These are phyloP conservation scores for Takifugu rubripes DNA, from an alignment of 2,797 vertebrate genomes.

Conservation along the genomic window DNA sequence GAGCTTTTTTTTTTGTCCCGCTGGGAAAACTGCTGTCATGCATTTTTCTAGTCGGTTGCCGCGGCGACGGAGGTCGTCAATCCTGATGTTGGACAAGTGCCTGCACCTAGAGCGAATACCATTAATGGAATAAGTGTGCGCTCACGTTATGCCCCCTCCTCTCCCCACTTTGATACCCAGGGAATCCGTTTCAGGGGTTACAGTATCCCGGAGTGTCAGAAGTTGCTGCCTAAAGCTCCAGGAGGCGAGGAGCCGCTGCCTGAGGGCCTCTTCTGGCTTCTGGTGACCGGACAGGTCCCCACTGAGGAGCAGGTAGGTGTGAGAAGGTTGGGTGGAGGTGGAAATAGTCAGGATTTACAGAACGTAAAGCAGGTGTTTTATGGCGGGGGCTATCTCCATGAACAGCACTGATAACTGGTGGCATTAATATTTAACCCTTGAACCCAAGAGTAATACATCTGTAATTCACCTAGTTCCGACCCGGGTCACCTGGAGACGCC, in stretches of 20 bases:
- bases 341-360: neutral
- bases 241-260: constrained; percentile 91
- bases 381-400: constrained; percentile 8
- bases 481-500: too few relatives aligned
- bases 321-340: neutral
- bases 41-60: constrained; percentile 11
- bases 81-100: constrained; percentile 4
- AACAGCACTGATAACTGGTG: neutral
- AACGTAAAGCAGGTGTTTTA: constrained; percentile 6
- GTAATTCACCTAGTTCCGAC: too few relatives aligned
- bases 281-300: constrained; percentile 90
- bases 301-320: constrained; percentile 88
- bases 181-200: constrained; percentile 94
- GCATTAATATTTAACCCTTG: too few relatives aligned
- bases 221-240: constrained; percentile 87
- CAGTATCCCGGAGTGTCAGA: constrained; percentile 96
- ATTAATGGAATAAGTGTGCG: neutral
- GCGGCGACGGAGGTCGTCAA: neutral
- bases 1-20: neutral
- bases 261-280: constrained; percentile 95
- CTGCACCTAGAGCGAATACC: neutral
- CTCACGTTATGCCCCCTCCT: neutral
- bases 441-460: too few relatives aligned
- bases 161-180: constrained; percentile 58
- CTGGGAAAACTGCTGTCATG: neutral